Conservation (phyloP, 1,140 invertebrate species). For the Drepana arcuata region DNA sequence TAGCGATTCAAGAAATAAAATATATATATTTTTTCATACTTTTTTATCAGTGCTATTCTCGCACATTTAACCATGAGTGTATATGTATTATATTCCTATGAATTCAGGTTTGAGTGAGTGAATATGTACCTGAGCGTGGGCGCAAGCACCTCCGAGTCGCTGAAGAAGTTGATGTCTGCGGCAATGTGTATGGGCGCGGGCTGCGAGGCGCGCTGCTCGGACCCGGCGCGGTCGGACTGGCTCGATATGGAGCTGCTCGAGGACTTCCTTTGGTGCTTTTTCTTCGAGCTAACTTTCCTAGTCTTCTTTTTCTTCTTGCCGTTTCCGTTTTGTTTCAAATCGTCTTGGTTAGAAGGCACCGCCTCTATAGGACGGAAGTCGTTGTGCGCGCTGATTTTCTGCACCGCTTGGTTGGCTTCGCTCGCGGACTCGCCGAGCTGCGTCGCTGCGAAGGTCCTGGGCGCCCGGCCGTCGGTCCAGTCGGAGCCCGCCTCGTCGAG, state of each 20-base stretch:
- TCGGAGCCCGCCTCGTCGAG: conserved; percentile 64
- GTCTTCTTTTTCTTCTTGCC: conserved; percentile 81
- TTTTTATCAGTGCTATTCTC: no score
- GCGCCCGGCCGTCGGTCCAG: conserved; percentile 38
- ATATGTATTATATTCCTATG: no score
- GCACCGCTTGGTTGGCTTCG: conserved; percentile 60
- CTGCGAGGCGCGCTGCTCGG: conserved; percentile 41
- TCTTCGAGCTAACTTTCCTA: conserved; percentile 84
- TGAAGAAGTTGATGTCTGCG: conserved; percentile 80
- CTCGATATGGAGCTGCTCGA: conserved; percentile 72
- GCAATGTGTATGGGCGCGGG: conserved; percentile 31
- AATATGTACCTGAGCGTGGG: conserved; percentile 75
- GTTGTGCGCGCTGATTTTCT: conserved; percentile 73
- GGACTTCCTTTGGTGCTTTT: conserved; percentile 80
- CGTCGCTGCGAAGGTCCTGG: conserved; percentile 61
- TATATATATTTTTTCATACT: no score
- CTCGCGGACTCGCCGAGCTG: conserved; percentile 54
- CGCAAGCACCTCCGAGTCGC: conserved; percentile 88
- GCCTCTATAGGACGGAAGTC: conserved; percentile 74
- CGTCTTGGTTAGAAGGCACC: conserved; percentile 48
- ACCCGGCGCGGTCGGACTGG: conserved; percentile 58
- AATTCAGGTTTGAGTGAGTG: no score
- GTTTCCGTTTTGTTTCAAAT: conserved; percentile 55
- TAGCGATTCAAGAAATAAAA: no score
- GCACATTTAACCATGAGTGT: no score